Percentiles rank a stretch among this genome's conserved stretches.
Conservation (phyloP, 1,140 invertebrate species). For the Gerris buenoi region DNA sequence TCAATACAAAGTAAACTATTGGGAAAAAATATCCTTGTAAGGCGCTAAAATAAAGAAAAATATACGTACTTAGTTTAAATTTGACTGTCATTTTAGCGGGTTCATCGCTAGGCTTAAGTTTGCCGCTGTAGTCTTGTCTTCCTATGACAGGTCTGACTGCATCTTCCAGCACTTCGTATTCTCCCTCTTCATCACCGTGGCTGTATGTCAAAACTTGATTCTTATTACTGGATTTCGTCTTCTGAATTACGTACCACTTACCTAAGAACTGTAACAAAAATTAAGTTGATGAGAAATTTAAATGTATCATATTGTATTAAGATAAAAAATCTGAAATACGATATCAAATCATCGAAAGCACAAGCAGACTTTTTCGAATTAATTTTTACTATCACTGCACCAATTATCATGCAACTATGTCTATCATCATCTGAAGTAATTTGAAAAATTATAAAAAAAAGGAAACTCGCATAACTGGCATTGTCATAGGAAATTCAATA, state of each 20-base stretch:
- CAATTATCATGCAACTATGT: no score
- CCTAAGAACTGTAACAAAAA: conserved; percentile 48
- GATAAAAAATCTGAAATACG: neutral
- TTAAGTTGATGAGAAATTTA: neutral
- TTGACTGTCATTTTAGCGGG: conserved; percentile 53
- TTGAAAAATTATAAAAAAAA: no score
- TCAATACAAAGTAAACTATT: no score
- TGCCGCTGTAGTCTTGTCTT: conserved; percentile 57
- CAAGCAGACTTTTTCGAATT: no score
- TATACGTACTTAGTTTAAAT: conserved; percentile 72
- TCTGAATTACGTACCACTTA: conserved; percentile 67
- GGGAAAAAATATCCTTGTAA: no score
- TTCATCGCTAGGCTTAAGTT: conserved; percentile 44
- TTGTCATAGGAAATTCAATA: no score
- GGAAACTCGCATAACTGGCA: no score
- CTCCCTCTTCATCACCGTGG: conserved; percentile 43
- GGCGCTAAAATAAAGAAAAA: no score
- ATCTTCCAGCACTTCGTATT: conserved; percentile 49
- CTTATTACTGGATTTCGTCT: conserved; percentile 59
- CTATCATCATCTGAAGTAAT: no score
- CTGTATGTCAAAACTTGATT: conserved; percentile 64
- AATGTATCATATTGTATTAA: neutral
- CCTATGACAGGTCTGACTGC: conserved; percentile 51
- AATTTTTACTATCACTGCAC: no score
- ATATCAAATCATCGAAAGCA: no score